Base-by-base conservation (phyloP, 2,888 invertebrate genomes). In the Pammene aurita region DNA sequence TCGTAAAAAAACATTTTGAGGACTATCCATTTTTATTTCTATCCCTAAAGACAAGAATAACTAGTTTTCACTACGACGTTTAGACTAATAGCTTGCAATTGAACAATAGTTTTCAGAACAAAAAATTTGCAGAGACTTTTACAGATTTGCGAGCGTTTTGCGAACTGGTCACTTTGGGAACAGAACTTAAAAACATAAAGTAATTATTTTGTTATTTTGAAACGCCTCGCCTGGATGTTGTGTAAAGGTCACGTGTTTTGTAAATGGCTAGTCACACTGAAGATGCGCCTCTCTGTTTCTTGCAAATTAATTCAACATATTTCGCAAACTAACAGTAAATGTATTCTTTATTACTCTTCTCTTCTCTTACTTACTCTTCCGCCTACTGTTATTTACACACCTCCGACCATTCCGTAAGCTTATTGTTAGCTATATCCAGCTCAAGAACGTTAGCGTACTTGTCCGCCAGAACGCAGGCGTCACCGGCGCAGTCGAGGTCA, bases 391-490 rank as follows among this genome's bases (percentile, higher is more conserved):
- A 4, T 10, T 55, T 46, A 71, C 82, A 87, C 89, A 96, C 97
- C 94, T 98, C 98, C 76, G 95, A 94, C 98, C 98, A 98, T 80
- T 96, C 95, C 71, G 95, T 95, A 26, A 98, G 94, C 84, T 96
- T 96, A 88, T 99, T 99, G 84, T 98, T 97, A 50, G 98, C 98
- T 77, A 99, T 93, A 86, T 99, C 98, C 76, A 98, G 93, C 87
- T 98, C 98, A 77, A 97, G 96, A n/a, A 98, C 98, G 77, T 96
- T 95, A 64, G 96, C 95, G 84, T 97, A 98, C 85, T 97, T 97
- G 76, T 95, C 96, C 48, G 96, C 95, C 67, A 98, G 93, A 72
- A 94, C 95, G 72, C 95, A 94, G 64, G 96, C 95, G 83, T 96
- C 96, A 34, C 98, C 98, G 54, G 98, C 97, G 80, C 96, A 95